These are phyloP conservation scores for Mycalesis mineus DNA, from an alignment of 2,888 invertebrate species.

Conservation along the genomic window DNA sequence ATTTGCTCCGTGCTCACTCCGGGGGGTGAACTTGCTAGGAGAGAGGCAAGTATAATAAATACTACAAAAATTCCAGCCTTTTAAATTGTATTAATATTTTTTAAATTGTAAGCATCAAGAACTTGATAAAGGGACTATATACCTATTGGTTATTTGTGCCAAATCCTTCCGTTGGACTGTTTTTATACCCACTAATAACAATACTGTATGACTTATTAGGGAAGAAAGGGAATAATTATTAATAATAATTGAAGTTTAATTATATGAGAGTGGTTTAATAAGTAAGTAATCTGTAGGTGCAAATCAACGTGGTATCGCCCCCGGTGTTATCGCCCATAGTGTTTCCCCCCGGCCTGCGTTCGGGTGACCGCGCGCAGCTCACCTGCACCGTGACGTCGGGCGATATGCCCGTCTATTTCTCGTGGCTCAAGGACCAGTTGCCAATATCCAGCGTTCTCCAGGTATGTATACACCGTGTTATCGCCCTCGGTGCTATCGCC, in stretches of 20 bases:
- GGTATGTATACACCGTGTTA: conserved; percentile 49
- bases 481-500: conserved; percentile 89
- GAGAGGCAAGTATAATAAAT: conserved; percentile 74
- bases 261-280: no score
- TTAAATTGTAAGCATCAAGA: no score
- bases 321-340: conserved; percentile 91
- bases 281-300: conserved; percentile 44
- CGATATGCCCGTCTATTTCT: conserved; percentile 82
- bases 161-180: no score
- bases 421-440: conserved; percentile 81
- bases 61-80: no score
- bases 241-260: no score
- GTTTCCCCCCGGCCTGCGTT: conserved; percentile 88
- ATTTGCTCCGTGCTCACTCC: conserved; percentile 87
- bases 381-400: conserved; percentile 89
- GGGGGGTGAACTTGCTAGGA: conserved; percentile 85
- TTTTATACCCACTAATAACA: no score
- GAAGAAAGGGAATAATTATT: no score
- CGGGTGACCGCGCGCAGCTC: conserved; percentile 87
- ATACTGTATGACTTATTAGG: no score
- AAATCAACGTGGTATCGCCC: conserved; percentile 77
- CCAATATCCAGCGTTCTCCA: conserved; percentile 81
- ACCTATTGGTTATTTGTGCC: no score
- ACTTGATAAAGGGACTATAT: no score
- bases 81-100: no score